These are phyloP conservation scores for Eulacestoma nigropectus DNA, from an alignment of 2,113 vertebrate genomes.

Conservation along the genomic window DNA sequence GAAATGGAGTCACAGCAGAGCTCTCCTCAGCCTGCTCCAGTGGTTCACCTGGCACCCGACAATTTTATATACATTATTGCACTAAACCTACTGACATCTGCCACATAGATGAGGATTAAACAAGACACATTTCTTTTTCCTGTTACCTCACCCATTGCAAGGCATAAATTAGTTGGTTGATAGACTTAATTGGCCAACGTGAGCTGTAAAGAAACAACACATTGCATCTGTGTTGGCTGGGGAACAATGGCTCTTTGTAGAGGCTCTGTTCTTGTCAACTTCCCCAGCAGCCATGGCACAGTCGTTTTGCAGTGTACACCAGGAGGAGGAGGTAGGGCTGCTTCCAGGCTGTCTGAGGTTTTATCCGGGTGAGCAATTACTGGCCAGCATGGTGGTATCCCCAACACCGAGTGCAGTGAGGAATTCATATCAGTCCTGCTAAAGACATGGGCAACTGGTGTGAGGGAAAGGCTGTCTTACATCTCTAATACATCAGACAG, in stretches of 20 bases:
- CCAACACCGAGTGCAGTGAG: accelerated
- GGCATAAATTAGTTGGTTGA: not conserved
- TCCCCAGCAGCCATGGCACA: not conserved
- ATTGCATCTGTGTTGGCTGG: not conserved
- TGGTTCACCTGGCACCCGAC: not conserved
- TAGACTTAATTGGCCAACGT: not conserved
- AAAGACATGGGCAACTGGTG: not conserved
- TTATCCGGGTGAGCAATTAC: not conserved
- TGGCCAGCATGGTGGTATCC: not conserved
- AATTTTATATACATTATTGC: not conserved
- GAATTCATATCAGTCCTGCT: not conserved
- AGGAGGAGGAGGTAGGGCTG: not conserved
- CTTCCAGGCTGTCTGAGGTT: not conserved
- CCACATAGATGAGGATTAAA: not conserved
- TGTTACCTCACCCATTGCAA: not conserved
- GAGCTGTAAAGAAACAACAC: not conserved
- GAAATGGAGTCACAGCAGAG: not conserved
- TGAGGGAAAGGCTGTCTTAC: not conserved
- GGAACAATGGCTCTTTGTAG: not conserved
- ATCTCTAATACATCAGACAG: not conserved
- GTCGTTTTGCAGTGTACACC: not conserved
- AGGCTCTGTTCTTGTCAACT: not conserved
- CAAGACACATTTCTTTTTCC: not conserved
- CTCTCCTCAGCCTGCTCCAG: not conserved
- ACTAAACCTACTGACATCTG: not conserved